Evolutionary conservation across 2,113 vertebrate species (phyloP).

Genomic region (Calypte anna): DNA sequence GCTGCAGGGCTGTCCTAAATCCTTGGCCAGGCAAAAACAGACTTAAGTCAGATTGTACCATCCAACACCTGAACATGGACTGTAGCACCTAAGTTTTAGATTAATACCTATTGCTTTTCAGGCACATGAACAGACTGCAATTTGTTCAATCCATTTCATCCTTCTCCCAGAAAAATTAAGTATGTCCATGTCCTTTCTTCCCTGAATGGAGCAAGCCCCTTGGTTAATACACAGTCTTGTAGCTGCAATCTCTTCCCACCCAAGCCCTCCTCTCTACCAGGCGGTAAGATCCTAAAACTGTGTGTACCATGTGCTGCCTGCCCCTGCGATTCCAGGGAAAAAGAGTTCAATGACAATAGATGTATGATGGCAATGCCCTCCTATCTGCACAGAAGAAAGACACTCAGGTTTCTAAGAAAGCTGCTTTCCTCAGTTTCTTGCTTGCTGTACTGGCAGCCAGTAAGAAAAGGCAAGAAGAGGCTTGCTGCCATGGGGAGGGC

Average conservation of each 20-base stretch:
- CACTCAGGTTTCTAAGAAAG: neutral
- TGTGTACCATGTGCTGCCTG: neutral
- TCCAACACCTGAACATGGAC: neutral
- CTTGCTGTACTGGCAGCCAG: neutral
- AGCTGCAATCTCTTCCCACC: neutral
- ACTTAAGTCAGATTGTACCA: neutral
- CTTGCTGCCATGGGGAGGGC: neutral
- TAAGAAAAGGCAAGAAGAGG: neutral
- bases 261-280: neutral
- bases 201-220: neutral
- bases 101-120: neutral
- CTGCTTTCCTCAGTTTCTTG: neutral
- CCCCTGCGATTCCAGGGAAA: neutral
- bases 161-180: neutral
- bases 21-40: neutral
- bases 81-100: neutral
- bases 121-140: neutral
- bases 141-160: neutral
- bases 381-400: neutral
- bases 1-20: neutral
- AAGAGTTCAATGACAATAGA: neutral
- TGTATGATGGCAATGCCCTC: neutral
- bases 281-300: neutral
- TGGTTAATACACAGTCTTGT: neutral
- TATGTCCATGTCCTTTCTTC: neutral